Evolutionary conservation across 2,888 invertebrate species (phyloP).

Genomic region (Onthophagus sagittarius): DNA sequence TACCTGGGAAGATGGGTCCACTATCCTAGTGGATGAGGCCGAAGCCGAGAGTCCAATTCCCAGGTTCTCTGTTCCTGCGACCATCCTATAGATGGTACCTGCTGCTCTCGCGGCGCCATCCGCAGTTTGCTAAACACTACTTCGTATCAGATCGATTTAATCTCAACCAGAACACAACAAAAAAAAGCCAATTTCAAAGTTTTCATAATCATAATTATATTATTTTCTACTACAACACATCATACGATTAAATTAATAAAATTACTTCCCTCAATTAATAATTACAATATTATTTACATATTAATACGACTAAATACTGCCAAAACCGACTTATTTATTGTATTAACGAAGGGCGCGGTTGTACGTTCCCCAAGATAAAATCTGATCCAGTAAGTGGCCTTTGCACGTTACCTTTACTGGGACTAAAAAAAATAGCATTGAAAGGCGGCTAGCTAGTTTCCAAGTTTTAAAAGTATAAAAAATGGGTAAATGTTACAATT

Average conservation of each 20-base stretch:
- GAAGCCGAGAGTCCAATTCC: conserved; percentile 67
- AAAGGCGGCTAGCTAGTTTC: not conserved
- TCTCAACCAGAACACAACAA: not conserved
- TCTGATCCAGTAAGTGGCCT: not conserved
- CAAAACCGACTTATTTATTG: not conserved
- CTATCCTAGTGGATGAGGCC: conserved; percentile 50
- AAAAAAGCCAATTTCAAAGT: not conserved
- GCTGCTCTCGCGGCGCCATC: conserved; percentile 77
- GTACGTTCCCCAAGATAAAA: not conserved
- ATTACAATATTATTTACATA: not conserved
- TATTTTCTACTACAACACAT: not conserved
- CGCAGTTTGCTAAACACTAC: conserved; percentile 64
- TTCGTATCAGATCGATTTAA: conserved; percentile 20
- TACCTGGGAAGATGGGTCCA: conserved; percentile 37
- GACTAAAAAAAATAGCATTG: not conserved
- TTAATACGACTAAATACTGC: not conserved
- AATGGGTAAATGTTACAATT: conserved; percentile 8
- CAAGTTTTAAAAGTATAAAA: not conserved
- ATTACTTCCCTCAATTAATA: not conserved
- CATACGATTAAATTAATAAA: no score
- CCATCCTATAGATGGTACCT: conserved; percentile 73
- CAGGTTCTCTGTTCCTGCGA: conserved; percentile 72
- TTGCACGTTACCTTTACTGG: not conserved
- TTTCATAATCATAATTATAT: not conserved
- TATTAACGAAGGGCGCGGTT: not conserved